These are phyloP conservation scores for Nineta flava DNA, from an alignment of 2,888 invertebrate genomes.

Conservation along the genomic window DNA sequence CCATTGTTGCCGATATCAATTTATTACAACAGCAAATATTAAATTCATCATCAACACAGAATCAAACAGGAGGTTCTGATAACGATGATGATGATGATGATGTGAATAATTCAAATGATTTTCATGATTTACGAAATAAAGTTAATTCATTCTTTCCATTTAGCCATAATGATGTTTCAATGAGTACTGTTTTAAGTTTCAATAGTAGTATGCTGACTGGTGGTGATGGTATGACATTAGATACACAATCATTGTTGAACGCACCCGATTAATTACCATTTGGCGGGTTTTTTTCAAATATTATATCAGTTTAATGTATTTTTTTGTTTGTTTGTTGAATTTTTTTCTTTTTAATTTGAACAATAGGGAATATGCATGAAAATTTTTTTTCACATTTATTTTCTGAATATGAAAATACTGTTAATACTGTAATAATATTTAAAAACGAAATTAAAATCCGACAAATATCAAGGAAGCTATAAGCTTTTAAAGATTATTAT, in stretches of 20 bases:
- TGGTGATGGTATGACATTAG: conserved; percentile 39
- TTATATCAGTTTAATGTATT: too few relatives aligned
- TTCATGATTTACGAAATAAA: conserved; percentile 19
- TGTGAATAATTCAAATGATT: background rate
- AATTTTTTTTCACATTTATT: too few relatives aligned
- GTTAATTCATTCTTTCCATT: conserved; percentile 34
- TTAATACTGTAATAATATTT: too few relatives aligned
- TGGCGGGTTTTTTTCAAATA: too few relatives aligned
- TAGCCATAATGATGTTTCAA: conserved; percentile 22
- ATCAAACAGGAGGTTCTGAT: too few relatives aligned
- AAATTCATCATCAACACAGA: conserved; percentile 10
- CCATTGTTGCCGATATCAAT: conserved; percentile 31
- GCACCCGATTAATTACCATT: conserved; percentile 8
- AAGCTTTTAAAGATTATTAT: too few relatives aligned
- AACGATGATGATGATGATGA: background rate
- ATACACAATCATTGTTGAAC: conserved; percentile 53
- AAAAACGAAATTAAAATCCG: too few relatives aligned
- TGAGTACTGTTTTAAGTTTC: conserved; percentile 27
- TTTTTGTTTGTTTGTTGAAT: too few relatives aligned
- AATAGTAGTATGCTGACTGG: conserved; percentile 45
- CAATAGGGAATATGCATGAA: too few relatives aligned
- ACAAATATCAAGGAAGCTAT: too few relatives aligned
- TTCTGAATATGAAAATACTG: too few relatives aligned
- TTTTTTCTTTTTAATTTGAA: too few relatives aligned
- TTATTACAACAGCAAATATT: conserved; percentile 22